Evolutionary conservation across 2,113 vertebrate genomes (phyloP).

Genomic region (Menidia beryllina): DNA sequence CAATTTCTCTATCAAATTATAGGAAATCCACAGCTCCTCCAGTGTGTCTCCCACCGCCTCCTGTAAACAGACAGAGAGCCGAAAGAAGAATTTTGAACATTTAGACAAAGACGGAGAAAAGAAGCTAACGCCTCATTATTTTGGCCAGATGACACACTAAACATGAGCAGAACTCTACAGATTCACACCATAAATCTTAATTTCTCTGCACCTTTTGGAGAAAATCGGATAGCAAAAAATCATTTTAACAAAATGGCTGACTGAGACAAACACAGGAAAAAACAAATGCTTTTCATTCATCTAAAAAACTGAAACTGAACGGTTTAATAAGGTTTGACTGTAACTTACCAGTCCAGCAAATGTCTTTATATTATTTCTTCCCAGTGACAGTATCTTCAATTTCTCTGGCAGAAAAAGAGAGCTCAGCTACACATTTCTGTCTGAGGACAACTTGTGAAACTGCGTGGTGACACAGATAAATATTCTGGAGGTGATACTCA

Average conservation of each 20-base stretch:
- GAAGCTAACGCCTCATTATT: too few species aligned
- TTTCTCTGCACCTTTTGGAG: too few species aligned
- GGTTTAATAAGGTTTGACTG: background rate
- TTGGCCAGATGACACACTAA: too few species aligned
- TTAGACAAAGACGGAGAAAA: too few species aligned
- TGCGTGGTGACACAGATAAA: background rate
- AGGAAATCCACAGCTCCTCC: constrained; percentile 97
- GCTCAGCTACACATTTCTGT: background rate
- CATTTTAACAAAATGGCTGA: too few species aligned
- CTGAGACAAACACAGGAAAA: too few species aligned
- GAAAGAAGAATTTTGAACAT: background rate
- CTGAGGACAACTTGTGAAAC: background rate
- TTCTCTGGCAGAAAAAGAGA: constrained; percentile 84
- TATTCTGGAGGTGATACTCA: constrained; percentile 81
- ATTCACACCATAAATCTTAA: too few species aligned
- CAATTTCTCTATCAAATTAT: constrained; percentile 96
- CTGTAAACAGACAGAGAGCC: constrained; percentile 68
- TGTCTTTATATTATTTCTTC: constrained; percentile 97
- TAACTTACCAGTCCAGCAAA: constrained; percentile 91
- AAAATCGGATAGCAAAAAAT: too few species aligned
- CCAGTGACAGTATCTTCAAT: constrained; percentile 92
- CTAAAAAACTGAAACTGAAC: background rate
- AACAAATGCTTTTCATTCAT: too few species aligned
- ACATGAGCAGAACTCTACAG: too few species aligned
- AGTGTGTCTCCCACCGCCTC: constrained; percentile 92